Base-by-base conservation (phyloP, 1,140 invertebrate genomes). In the Sycophila sp. region DNA sequence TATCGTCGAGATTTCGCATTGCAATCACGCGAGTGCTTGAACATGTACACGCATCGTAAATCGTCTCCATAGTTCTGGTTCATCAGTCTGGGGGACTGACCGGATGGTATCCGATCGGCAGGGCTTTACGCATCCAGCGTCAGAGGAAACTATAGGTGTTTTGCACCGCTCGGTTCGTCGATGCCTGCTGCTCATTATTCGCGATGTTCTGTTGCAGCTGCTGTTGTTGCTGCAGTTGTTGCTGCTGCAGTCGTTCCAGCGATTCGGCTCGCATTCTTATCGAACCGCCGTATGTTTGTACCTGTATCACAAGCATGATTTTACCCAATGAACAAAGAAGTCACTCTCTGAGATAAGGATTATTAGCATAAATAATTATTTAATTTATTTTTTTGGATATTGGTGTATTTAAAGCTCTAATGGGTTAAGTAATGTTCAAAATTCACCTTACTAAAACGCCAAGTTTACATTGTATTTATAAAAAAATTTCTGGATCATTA, bases 61-160 rank as follows among this genome's bases (percentile, higher is more conserved):
- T 38, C 7, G n/a, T 38, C n/a, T 15, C 2, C 8, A 24, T 59
- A 1, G n/a, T 34, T 67, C 4, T 8, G 19, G 32, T 51, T 19
- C 36, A 60, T 84, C 77, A 84, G 70, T 83, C 81, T 64, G 75
- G 30, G 38, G 76, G 77, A 74, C 77, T 78, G 73, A 82, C 77
- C 40, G 76, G 73, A 69, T 79, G 78, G 63, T 83, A 82, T 53
- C 73, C 76, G 36, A 78, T 78, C 24, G 78, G 75, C 69, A 81
- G 63, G 74, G 77, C 78, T 69, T 75, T 78, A 26, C 77, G 77
- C 71, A 85, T 81, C 80, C 84, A 85, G 62, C 81, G 81, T 90
- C 86, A 93, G 56, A 92, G 90, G 82, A 92, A 93, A 70, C 91
- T 92, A 77, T 93, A 93, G 36, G 91, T 89, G 80, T 93, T 93